A percentile compares a stretch with the other conserved stretches of the same genome.
Conservation (phyloP, 2,888 invertebrate species). For the Periphyllus acericola region DNA sequence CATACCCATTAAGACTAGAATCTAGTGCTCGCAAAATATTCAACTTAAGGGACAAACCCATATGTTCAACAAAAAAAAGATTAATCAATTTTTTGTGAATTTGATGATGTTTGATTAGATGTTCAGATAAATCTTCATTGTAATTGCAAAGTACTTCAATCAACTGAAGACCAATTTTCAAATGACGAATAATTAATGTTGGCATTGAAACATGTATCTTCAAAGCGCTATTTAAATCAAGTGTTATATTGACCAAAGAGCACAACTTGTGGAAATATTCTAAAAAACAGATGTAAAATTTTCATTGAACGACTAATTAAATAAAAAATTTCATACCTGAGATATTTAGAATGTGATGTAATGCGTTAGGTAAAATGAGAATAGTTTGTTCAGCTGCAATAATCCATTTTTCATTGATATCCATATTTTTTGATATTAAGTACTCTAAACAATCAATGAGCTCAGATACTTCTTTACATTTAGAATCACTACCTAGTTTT, state of each 20-base stretch:
- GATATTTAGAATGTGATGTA: slow-evolving; percentile 35
- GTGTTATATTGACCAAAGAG: slow-evolving; percentile 76
- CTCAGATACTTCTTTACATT: slow-evolving; percentile 42
- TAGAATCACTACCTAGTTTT: slow-evolving; percentile 35
- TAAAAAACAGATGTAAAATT: slow-evolving; percentile 29
- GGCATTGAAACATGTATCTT: slow-evolving; percentile 80
- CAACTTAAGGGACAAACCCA: slow-evolving; percentile 90
- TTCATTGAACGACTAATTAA: neutral
- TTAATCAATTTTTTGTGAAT: slow-evolving; percentile 78
- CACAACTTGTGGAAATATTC: slow-evolving; percentile 67
- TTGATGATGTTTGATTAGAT: slow-evolving; percentile 73
- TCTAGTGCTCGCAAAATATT: slow-evolving; percentile 87
- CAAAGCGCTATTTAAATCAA: slow-evolving; percentile 84
- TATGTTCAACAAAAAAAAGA: slow-evolving; percentile 84
- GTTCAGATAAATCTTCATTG: slow-evolving; percentile 72
- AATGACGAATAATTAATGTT: slow-evolving; percentile 90
- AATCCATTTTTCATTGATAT: slow-evolving; percentile 55
- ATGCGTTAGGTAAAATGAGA: slow-evolving; percentile 41
- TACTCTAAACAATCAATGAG: slow-evolving; percentile 23
- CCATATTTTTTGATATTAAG: slow-evolving; percentile 6
- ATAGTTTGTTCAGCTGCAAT: slow-evolving; percentile 23
- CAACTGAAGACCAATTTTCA: slow-evolving; percentile 90
- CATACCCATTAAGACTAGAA: slow-evolving; percentile 75
- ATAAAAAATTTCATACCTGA: slow-evolving; percentile 22
- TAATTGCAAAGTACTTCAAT: slow-evolving; percentile 79